Conservation (phyloP, 30 jellyfish, hydroid and myxozoan species). For the Clytia hemisphaerica region DNA sequence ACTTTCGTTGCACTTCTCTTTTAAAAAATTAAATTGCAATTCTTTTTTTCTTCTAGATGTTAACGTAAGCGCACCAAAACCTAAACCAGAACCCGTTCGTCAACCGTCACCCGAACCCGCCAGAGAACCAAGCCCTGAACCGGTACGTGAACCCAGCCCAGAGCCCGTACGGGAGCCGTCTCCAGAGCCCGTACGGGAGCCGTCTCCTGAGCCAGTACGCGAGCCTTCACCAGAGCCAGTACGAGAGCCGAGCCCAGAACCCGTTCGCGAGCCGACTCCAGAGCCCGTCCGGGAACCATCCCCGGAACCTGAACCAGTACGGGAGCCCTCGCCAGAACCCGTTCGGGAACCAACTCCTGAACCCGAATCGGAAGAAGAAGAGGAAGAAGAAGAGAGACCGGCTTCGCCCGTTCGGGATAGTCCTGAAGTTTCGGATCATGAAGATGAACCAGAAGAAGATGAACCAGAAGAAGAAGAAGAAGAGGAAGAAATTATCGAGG, state of each 20-base stretch:
- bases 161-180: conserved; percentile 1
- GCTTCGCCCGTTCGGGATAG: neutral
- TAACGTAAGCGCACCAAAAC: neutral
- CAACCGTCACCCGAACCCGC: neutral
- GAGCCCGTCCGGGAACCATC: conserved; percentile 30
- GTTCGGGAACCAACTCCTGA: conserved; percentile 10
- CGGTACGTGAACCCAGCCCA: conserved; percentile 23
- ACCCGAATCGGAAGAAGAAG: neutral
- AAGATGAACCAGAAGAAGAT: neutral
- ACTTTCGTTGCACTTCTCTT: too few species aligned
- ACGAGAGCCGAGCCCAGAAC: conserved; percentile 24
- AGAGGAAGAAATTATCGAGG: conserved; percentile 9
- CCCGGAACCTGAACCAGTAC: conserved; percentile 27
- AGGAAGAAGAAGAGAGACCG: neutral
- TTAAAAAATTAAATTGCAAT: too few species aligned
- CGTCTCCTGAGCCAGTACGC: conserved; percentile 31
- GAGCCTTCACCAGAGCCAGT: conserved; percentile 39
- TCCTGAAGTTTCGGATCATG: conserved; percentile 15
- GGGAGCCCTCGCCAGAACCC: conserved; percentile 37
- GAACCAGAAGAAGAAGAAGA: conserved; percentile 15
- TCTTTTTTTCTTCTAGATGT: neutral
- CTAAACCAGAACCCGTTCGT: conserved; percentile 3
- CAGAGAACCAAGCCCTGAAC: conserved; percentile 30
- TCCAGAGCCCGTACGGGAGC: conserved; percentile 30
- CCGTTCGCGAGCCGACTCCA: conserved; percentile 27